A percentile compares a stretch with the other conserved stretches of the same genome.
These are phyloP conservation scores for Probosciger aterrimus DNA, from an alignment of 2,113 vertebrate species.

Conservation along the genomic window DNA sequence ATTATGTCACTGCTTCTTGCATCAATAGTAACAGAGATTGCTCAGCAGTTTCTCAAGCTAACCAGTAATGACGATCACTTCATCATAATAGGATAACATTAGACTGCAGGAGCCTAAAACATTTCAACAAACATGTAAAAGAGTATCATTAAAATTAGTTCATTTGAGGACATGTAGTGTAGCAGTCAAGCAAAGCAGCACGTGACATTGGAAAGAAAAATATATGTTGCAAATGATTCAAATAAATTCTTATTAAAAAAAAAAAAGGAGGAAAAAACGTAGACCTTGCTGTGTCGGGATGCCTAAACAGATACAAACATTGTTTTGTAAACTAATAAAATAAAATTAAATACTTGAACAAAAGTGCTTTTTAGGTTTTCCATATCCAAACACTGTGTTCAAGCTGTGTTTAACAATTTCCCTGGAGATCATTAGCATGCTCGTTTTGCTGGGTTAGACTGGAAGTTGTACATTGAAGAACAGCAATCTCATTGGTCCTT, in stretches of 20 bases:
- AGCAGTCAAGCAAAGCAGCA: not conserved
- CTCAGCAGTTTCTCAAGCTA: not conserved
- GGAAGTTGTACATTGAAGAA: not conserved
- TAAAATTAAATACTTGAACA: not conserved
- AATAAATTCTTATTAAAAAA: not conserved
- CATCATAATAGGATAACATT: not conserved
- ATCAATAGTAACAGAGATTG: not conserved
- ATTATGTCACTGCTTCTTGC: not conserved
- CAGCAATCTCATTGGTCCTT: not conserved
- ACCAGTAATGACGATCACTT: not conserved
- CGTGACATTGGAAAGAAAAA: not conserved
- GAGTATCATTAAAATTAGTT: not conserved
- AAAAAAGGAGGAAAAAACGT: accelerated
- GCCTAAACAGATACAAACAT: not conserved
- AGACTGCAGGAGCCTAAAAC: not conserved
- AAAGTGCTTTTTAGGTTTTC: not conserved
- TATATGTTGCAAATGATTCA: not conserved
- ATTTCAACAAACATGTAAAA: not conserved
- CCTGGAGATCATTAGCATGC: not conserved
- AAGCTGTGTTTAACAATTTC: not conserved
- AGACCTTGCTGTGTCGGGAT: not conserved
- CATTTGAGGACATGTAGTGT: not conserved
- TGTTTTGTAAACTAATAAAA: not conserved
- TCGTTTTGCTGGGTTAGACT: not conserved
- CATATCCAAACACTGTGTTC: not conserved